Conservation (phyloP, 2,797 vertebrate genomes). For the Pseudochromis fuscus region DNA sequence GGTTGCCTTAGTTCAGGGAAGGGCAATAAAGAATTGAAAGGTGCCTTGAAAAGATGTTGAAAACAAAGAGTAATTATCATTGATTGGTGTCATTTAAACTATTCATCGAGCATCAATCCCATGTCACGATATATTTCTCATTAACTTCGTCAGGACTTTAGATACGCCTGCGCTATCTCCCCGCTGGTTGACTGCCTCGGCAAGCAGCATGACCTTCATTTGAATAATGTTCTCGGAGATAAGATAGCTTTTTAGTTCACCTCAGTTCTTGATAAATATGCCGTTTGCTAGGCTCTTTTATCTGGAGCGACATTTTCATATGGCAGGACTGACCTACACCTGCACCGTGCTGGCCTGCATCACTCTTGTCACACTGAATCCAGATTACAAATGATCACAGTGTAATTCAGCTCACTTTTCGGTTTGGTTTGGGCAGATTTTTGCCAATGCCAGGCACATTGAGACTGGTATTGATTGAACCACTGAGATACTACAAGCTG, state of each 20-base stretch:
- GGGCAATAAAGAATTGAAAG: slow-evolving; percentile 54
- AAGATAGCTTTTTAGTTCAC: slow-evolving; percentile 68
- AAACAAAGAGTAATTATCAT: slow-evolving; percentile 60
- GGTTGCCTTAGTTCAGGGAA: slow-evolving; percentile 48
- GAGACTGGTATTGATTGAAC: slow-evolving; percentile 27
- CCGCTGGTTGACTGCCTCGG: slow-evolving; percentile 11
- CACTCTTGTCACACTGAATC: slow-evolving; percentile 32
- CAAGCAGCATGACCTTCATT: slow-evolving; percentile 65
- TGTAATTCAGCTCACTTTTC: slow-evolving; percentile 31
- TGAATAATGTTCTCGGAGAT: slow-evolving; percentile 71
- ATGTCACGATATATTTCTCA: slow-evolving; percentile 49
- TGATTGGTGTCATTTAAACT: slow-evolving; percentile 59
- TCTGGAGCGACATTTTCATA: slow-evolving; percentile 71
- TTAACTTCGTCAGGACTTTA: slow-evolving; percentile 42
- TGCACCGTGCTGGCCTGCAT: slow-evolving; percentile 39
- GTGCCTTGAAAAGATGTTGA: slow-evolving; percentile 40
- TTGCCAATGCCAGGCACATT: slow-evolving; percentile 20
- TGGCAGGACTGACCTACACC: slow-evolving; percentile 57
- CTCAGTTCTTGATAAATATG: slow-evolving; percentile 57
- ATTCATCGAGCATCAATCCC: slow-evolving; percentile 32
- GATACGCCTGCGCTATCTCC: slow-evolving; percentile 22
- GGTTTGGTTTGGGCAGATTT: slow-evolving; percentile 13
- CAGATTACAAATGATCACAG: slow-evolving; percentile 41
- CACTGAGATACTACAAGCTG: slow-evolving; percentile 13
- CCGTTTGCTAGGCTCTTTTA: slow-evolving; percentile 57